Conservation (phyloP, 2,888 invertebrate species). For the Hesperia comma region DNA sequence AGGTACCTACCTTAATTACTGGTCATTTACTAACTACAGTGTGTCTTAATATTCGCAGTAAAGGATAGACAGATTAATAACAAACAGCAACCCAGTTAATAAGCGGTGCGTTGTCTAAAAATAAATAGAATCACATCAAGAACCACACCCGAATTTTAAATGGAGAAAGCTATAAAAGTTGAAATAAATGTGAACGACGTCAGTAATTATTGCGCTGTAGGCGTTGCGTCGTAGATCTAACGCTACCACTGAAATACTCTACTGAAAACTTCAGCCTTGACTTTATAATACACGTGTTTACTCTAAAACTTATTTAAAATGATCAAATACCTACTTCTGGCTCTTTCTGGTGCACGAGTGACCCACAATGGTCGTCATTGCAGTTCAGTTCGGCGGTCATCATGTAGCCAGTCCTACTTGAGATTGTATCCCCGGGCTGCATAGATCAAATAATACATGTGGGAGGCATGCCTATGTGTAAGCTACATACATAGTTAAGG, state of each 20-base stretch:
- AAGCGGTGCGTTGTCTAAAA: constrained; percentile 8
- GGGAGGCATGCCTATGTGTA: constrained; percentile 7
- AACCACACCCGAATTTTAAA: constrained; percentile 3
- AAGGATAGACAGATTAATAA: background rate
- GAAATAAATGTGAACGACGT: constrained; percentile 3
- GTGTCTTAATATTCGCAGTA: background rate
- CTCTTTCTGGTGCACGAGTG: constrained; percentile 1
- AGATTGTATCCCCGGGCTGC: constrained; percentile 10
- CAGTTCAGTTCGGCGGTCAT: constrained; percentile 1
- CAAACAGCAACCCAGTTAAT: constrained; percentile 26
- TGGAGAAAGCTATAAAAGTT: background rate
- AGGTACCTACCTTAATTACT: too few relatives aligned
- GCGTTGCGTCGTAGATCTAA: background rate
- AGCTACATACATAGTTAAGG: constrained; percentile 6
- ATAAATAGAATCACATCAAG: background rate
- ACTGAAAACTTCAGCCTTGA: background rate
- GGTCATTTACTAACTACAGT: too few relatives aligned
- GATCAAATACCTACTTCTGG: constrained; percentile 9
- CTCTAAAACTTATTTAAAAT: constrained; percentile 12
- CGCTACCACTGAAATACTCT: background rate
- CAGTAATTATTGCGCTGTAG: background rate
- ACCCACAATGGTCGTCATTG: background rate
- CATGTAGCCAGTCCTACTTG: constrained; percentile 18
- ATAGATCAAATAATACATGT: constrained; percentile 10
- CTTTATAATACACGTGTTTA: background rate